Evolutionary conservation across 2,113 vertebrate species (phyloP).

Genomic region (Hassar affinis): DNA sequence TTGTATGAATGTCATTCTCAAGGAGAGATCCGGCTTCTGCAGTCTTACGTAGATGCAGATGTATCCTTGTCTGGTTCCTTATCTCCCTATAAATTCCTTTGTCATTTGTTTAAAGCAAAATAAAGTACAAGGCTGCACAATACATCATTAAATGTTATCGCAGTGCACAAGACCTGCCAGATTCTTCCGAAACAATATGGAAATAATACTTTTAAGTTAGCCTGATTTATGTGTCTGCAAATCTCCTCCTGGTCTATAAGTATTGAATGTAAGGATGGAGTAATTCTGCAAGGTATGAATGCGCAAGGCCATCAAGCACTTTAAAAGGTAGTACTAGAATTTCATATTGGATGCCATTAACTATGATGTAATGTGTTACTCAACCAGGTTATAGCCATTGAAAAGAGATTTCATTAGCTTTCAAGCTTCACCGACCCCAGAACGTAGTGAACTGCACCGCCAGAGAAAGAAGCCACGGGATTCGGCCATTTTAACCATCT

Average conservation of each 20-base stretch:
- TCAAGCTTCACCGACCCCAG: too few relatives aligned
- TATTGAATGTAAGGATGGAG: too few relatives aligned
- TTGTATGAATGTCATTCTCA: conserved; percentile 98
- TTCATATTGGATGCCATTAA: too few relatives aligned
- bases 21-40: conserved; percentile 90
- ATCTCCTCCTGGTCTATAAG: background rate
- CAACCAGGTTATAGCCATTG: too few relatives aligned
- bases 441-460: too few relatives aligned
- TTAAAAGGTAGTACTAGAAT: too few relatives aligned
- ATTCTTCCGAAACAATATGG: background rate
- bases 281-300: too few relatives aligned
- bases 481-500: too few relatives aligned
- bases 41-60: conserved; percentile 96
- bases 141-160: background rate
- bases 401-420: too few relatives aligned
- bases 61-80: conserved; percentile 79
- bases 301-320: too few relatives aligned
- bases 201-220: background rate
- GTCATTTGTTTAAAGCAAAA: background rate
- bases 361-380: too few relatives aligned
- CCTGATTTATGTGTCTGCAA: background rate
- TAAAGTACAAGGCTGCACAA: background rate
- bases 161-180: background rate
- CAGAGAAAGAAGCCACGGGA: too few relatives aligned
- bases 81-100: background rate